A percentile compares a stretch with the other conserved stretches of the same genome.
phyloP scores from a whole-genome alignment of 2,888 invertebrate species.

The Automeris io region DNA sequence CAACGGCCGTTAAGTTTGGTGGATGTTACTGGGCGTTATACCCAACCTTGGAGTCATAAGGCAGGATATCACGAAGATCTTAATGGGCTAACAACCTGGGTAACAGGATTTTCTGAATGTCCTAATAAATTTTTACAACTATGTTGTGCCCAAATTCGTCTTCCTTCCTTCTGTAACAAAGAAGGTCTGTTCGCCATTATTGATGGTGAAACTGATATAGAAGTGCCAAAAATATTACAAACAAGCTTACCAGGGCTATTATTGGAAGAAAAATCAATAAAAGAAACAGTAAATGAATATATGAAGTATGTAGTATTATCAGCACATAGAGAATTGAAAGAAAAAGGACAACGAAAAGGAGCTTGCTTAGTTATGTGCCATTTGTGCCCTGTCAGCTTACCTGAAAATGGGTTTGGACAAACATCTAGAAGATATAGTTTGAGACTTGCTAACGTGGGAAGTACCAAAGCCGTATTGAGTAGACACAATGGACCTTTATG shows the following conservation, averaged over 20 bases:
- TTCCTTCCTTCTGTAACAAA: conserved; percentile 86
- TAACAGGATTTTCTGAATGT: conserved; percentile 90
- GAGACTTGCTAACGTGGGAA: conserved; percentile 85
- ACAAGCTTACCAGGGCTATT: conserved; percentile 87
- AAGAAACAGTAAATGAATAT: conserved; percentile 88
- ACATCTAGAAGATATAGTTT: conserved; percentile 80
- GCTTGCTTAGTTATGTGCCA: conserved; percentile 85
- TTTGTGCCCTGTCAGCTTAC: conserved; percentile 78
- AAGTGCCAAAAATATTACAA: conserved; percentile 82
- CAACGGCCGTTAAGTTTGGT: conserved; percentile 89
- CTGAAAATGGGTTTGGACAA: conserved; percentile 79
- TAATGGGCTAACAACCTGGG: conserved; percentile 82
- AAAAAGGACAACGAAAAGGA: conserved; percentile 84
- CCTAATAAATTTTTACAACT: conserved; percentile 84
- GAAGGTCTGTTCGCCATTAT: conserved; percentile 91
- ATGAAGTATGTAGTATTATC: conserved; percentile 90
- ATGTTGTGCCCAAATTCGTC: conserved; percentile 86
- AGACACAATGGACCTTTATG: conserved; percentile 81
- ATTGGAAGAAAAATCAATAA: conserved; percentile 87
- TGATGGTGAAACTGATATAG: conserved; percentile 85
- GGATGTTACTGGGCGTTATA: conserved; percentile 89
- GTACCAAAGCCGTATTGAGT: conserved; percentile 85
- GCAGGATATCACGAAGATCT: conserved; percentile 74
- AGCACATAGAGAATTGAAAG: conserved; percentile 85
- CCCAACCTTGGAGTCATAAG: conserved; percentile 77